Conservation (phyloP, 2,888 invertebrate genomes). For the Cyclophora albipunctata region DNA sequence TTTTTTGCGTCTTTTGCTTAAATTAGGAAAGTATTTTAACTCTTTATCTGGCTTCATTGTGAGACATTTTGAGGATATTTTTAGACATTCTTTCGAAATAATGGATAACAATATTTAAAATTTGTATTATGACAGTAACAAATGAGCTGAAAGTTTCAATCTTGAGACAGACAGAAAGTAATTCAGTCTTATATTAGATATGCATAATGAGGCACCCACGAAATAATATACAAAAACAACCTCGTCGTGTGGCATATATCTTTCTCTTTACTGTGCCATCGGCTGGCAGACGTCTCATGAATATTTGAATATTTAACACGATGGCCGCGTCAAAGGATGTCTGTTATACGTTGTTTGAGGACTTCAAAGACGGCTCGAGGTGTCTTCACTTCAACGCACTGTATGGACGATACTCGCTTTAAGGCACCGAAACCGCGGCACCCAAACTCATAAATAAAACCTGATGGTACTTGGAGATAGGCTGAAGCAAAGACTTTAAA, state of each 20-base stretch:
- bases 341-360: constrained; percentile 10
- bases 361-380: constrained; percentile 22
- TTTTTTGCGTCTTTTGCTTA: neutral
- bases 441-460: neutral
- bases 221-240: too few relatives aligned
- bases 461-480: too few relatives aligned
- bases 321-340: constrained; percentile 29
- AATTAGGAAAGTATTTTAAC: neutral
- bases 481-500: too few relatives aligned
- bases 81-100: neutral
- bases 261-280: constrained; percentile 17
- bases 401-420: neutral
- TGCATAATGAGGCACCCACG: too few relatives aligned
- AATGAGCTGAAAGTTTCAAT: too few relatives aligned
- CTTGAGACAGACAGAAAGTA: too few relatives aligned
- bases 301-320: constrained; percentile 46
- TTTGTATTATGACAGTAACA: too few relatives aligned
- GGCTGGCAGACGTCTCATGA: constrained; percentile 29
- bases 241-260: constrained; percentile 13
- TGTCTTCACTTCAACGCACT: constrained; percentile 1
- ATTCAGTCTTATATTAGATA: too few relatives aligned
- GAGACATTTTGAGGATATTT: neutral
- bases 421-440: neutral
- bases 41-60: neutral
- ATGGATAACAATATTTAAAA: too few relatives aligned